Base-by-base conservation (phyloP, 2,797 vertebrate species). In the Lutjanus campechanus region DNA sequence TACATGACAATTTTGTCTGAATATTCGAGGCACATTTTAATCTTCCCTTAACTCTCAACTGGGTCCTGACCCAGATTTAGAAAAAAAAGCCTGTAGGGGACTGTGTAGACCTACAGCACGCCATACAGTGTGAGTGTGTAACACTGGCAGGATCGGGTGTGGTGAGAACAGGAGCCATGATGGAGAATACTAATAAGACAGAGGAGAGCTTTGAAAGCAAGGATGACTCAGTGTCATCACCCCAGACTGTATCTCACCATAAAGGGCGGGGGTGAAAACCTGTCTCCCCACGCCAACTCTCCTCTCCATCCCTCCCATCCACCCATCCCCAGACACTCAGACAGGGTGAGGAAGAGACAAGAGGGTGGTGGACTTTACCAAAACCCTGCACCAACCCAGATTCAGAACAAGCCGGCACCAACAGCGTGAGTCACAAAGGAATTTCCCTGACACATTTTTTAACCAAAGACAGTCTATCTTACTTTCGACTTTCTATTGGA, bases 401-500 rank as follows among this genome's bases (percentile, higher is more conserved):
- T 79, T 85, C 78, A 81, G 82, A 88, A 76, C 51, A 68, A 83
- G 68, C 81, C 63, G 12, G 76, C 85, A 88, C 69, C 81, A 70
- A 68, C 53, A 41, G 44, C 36, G 67, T 93, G 93, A 93, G 87
- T 93, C 93, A 94, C 86, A 66, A 66, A 93, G 91, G 91, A 93
- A 91, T 92, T 91, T 88, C 89, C 93, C 89, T 29, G 69, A 79
- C 71, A 87, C 83, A 80, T 89, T 90, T 72, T 86, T 84, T 82
- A 82, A 88, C 81, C 86, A 85, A 85, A 85, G 75, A 76, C 79
- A 69, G 66, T 85, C 62, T 82, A 84, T 81, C 63, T 74, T 74
- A 76, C 74, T 79, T 76, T 89, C 71, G 62, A 40, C 81, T 85
- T 88, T 82, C 81, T 86, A 65, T 73, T 82, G 62, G 60, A 85